These are phyloP conservation scores for Phylloscopus trochiloides DNA, from an alignment of 2,113 vertebrate genomes.

Conservation along the genomic window DNA sequence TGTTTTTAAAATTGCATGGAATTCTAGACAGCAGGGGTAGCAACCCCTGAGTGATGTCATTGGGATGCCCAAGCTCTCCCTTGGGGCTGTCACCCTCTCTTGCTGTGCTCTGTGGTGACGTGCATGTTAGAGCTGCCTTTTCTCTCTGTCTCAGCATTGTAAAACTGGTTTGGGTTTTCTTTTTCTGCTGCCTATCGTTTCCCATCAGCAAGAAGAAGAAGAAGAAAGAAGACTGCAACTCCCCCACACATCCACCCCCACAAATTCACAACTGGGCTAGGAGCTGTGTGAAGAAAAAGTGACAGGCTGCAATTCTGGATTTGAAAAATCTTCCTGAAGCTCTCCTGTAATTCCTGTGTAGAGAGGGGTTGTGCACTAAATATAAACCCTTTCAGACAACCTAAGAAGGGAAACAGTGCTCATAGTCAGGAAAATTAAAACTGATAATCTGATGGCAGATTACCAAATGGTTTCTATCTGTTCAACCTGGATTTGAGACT, in stretches of 20 bases:
- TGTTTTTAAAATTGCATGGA: background rate
- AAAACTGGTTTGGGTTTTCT: background rate
- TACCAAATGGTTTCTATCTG: background rate
- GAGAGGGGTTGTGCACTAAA: background rate
- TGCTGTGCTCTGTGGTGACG: background rate
- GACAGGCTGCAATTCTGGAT: constrained; percentile 10
- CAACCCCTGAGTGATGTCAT: background rate
- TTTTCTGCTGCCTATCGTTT: background rate
- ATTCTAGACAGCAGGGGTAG: background rate
- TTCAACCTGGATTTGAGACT: background rate
- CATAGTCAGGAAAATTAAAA: background rate
- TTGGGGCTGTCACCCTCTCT: background rate
- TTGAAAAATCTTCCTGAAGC: background rate
- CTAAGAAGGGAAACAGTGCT: background rate
- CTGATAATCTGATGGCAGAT: background rate
- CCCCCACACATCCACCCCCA: background rate
- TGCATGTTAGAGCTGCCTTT: background rate
- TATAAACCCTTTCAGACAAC: constrained; percentile 11
- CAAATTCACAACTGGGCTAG: constrained; percentile 15
- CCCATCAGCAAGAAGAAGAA: background rate
- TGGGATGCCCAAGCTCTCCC: background rate
- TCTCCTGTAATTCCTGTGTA: background rate
- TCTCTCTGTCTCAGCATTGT: background rate
- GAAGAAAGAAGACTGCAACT: background rate
- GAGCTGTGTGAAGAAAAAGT: background rate